Conservation (phyloP, 2,888 invertebrate species). For the Apotomis turbidana region DNA sequence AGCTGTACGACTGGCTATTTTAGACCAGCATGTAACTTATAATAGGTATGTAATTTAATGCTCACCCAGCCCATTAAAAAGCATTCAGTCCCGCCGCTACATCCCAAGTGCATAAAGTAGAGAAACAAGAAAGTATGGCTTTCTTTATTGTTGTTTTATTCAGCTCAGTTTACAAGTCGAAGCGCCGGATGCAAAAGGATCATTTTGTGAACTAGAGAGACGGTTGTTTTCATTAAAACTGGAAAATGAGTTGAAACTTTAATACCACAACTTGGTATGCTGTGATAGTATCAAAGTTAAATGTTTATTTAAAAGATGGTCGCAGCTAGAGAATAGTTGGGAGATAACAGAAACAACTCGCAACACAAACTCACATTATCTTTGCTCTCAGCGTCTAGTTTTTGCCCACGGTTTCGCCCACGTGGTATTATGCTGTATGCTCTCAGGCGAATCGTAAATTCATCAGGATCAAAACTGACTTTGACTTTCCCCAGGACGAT, state of each 20-base stretch:
- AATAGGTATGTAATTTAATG: slow-evolving; percentile 64
- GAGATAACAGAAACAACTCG: background rate
- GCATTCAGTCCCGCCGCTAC: slow-evolving; percentile 66
- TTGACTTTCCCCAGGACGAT: background rate
- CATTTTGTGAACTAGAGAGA: background rate
- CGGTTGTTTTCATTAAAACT: slow-evolving; percentile 6
- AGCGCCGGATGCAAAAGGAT: slow-evolving; percentile 25
- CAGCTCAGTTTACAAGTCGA: slow-evolving; percentile 35
- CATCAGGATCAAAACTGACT: background rate
- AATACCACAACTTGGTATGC: background rate
- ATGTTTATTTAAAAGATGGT: slow-evolving; percentile 20
- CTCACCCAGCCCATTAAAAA: slow-evolving; percentile 72
- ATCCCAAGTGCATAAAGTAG: slow-evolving; percentile 60
- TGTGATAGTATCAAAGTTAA: slow-evolving; percentile 29
- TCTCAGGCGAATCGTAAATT: background rate
- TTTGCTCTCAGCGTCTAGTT: background rate
- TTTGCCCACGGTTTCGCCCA: background rate
- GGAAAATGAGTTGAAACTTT: slow-evolving; percentile 23
- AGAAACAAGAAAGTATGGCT: slow-evolving; percentile 41
- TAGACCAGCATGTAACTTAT: slow-evolving; percentile 58
- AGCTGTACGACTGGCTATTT: slow-evolving; percentile 51
- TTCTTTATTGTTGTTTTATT: slow-evolving; percentile 43
- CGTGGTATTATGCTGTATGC: background rate
- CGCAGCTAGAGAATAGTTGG: background rate
- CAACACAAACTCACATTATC: background rate